Conservation (phyloP, 2,113 vertebrate genomes). For the Ivindomyrus marchei region DNA sequence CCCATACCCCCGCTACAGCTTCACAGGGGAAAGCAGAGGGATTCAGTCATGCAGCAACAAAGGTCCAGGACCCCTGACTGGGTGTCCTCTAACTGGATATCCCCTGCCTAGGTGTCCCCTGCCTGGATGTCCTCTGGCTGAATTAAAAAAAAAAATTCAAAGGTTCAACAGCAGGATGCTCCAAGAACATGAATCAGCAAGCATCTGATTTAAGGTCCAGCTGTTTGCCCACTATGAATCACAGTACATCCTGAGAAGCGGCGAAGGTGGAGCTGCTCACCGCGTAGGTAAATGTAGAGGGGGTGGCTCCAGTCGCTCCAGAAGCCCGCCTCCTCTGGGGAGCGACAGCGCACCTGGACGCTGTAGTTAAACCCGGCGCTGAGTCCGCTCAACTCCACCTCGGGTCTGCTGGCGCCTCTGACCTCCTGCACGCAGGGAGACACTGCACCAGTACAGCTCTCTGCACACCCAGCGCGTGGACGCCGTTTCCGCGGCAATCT, state of each 20-base stretch:
- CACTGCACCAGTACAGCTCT: background rate
- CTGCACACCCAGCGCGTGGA: background rate
- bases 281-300: conserved; percentile 52
- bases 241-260: background rate
- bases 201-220: background rate
- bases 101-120: background rate
- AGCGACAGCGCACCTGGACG: conserved; percentile 65
- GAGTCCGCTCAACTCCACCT: conserved; percentile 47
- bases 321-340: conserved; percentile 41
- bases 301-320: conserved; percentile 85
- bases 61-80: background rate
- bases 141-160: background rate
- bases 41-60: background rate
- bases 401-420: conserved; percentile 38
- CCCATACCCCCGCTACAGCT: background rate
- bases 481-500: background rate
- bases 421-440: conserved; percentile 52
- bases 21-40: background rate
- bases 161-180: background rate
- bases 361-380: conserved; percentile 54
- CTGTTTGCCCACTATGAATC: background rate
- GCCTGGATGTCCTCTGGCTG: background rate
- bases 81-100: background rate
- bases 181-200: background rate
- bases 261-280: conserved; percentile 46